These are phyloP conservation scores for Thalassoma bifasciatum DNA, from an alignment of 2,113 vertebrate species.

Conservation along the genomic window DNA sequence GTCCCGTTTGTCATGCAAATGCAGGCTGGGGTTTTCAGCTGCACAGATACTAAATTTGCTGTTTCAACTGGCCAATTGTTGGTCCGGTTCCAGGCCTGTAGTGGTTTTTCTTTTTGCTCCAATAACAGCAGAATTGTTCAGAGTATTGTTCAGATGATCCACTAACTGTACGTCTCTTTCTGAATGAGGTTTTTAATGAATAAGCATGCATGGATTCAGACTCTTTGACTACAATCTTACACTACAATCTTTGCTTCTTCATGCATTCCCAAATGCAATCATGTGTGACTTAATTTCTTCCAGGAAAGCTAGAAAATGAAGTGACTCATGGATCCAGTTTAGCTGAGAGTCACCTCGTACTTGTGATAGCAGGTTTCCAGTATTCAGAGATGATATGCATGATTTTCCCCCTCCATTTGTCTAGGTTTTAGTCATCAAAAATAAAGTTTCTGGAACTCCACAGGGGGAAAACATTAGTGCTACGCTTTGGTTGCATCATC, in stretches of 20 bases:
- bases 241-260: too few species aligned
- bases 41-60: conserved; percentile 62
- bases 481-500: neutral
- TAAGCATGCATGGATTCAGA: conserved; percentile 6
- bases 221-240: too few species aligned
- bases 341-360: neutral
- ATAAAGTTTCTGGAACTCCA: neutral
- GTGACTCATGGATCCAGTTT: neutral
- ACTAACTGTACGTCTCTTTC: conserved; percentile 29
- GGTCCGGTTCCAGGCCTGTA: conserved; percentile 33
- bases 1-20: conserved; percentile 75
- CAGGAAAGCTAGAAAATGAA: neutral
- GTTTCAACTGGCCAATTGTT: conserved; percentile 58
- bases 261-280: neutral
- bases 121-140: conserved; percentile 62
- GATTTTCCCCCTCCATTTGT: too few species aligned
- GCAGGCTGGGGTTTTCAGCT: conserved; percentile 41
- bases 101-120: conserved; percentile 47
- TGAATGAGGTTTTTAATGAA: neutral
- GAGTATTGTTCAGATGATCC: conserved; percentile 54
- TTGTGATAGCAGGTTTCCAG: conserved; percentile 29
- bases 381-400: conserved; percentile 16
- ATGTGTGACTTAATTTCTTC: neutral
- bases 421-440: too few species aligned
- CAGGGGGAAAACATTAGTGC: neutral